A percentile compares a stretch with the other conserved stretches of the same genome.
These are phyloP conservation scores for Cyclina sinensis DNA, from an alignment of 1,140 invertebrate genomes.

Conservation along the genomic window DNA sequence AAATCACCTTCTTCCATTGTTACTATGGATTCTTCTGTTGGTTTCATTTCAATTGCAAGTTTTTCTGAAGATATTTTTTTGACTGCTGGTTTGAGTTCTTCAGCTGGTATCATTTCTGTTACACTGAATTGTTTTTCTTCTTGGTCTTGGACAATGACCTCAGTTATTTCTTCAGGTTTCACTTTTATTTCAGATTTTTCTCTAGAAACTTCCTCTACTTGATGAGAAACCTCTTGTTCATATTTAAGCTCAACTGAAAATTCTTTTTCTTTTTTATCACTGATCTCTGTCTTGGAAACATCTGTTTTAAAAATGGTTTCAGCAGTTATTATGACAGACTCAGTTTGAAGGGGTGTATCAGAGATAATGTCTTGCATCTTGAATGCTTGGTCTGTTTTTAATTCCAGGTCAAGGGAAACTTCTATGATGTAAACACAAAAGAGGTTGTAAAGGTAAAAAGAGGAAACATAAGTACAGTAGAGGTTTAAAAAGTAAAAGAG, in stretches of 20 bases:
- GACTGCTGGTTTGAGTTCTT: not conserved
- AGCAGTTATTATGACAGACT: too few relatives aligned
- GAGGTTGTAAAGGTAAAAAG: not conserved
- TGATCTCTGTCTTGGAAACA: not conserved
- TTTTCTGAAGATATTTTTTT: not conserved
- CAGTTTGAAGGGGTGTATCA: not conserved
- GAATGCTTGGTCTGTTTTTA: not conserved
- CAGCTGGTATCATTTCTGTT: not conserved
- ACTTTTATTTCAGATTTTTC: not conserved
- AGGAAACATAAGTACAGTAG: not conserved
- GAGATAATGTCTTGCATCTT: not conserved
- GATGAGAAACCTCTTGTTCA: not conserved
- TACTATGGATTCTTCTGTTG: too few relatives aligned
- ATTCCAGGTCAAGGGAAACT: not conserved
- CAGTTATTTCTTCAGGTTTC: not conserved
- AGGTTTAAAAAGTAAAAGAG: too few relatives aligned
- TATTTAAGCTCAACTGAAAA: not conserved
- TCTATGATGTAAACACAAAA: not conserved
- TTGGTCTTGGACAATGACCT: not conserved
- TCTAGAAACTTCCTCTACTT: not conserved
- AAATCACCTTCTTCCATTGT: too few relatives aligned
- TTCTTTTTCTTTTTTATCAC: conserved; percentile 5
- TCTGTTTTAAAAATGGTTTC: not conserved
- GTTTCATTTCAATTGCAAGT: conserved; percentile 28
- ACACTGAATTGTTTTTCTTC: not conserved